Base-by-base conservation (phyloP, 2,888 invertebrate genomes). In the Crocallis elinguaria region DNA sequence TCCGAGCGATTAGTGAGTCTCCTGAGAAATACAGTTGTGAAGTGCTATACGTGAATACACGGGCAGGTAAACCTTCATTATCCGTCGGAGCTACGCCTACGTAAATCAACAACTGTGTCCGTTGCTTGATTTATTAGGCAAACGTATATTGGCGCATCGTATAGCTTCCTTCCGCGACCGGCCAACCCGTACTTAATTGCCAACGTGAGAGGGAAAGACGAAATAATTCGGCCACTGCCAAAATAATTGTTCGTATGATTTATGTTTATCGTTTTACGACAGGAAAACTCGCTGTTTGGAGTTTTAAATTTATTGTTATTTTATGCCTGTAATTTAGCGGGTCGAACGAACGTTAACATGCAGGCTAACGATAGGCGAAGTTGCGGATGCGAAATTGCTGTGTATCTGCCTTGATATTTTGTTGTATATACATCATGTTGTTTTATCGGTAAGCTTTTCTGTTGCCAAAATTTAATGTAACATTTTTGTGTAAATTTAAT, bases 41-140 rank as follows among this genome's bases (percentile, higher is more conserved):
- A 38, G 44, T 23, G 23, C 33, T 29, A 11, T 19, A 21, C 19
- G 13, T 35, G 11, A 21, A 36, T 52, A 36, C 45, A 30, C 16
- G 13, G 11, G 14, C 43, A 46, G 38, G 49, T 67, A 64, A 62
- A 56, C 65, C 64, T 69, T 75, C 62, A 73, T 77, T 75, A 74
- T 71, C 73, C 67, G 48, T 49, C 53, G 53, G 43, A 33, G 60
- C 53, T 60, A 60, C 57, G 55, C 56, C 64, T 64, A 71, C 73
- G 76, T 84, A 84, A 82, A 83, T 84, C 79, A 83, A 69, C 73
- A 72, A 69, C 67, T 62, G 66, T 66, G 67, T 81, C 79, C 77
- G 77, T 67, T 51, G 23, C 46, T 66, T 77, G 79, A 85, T 79
- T 79, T 82, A 82, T 77, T 71, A 67, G 56, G 69, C 72, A 69